These are phyloP conservation scores for Diarsia dahlii DNA, from an alignment of 2,888 invertebrate genomes.

Conservation along the genomic window DNA sequence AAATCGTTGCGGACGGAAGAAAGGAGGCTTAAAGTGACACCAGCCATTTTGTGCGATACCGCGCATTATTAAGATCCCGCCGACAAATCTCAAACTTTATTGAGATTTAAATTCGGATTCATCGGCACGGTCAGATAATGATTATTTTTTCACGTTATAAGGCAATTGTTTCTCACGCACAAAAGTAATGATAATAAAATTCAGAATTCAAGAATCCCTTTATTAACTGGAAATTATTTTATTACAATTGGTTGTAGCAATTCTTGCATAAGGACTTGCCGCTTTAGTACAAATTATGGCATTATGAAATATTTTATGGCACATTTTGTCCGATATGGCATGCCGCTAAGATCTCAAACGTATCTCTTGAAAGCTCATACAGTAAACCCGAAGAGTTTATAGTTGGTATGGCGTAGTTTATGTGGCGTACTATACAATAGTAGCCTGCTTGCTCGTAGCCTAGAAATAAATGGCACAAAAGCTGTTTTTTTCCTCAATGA, in stretches of 20 bases:
- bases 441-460: slow-evolving; percentile 37
- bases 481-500: slow-evolving; percentile 56
- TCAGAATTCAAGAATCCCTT: slow-evolving; percentile 25
- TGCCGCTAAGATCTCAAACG: slow-evolving; percentile 43
- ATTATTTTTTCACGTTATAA: slow-evolving; percentile 69
- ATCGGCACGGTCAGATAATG: slow-evolving; percentile 55
- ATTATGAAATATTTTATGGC: slow-evolving; percentile 40
- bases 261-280: slow-evolving; percentile 44
- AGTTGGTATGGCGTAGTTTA: slow-evolving; percentile 44
- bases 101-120: slow-evolving; percentile 80
- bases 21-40: slow-evolving; percentile 81
- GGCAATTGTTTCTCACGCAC: slow-evolving; percentile 66
- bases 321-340: slow-evolving; percentile 31
- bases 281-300: slow-evolving; percentile 42
- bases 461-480: slow-evolving; percentile 38
- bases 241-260: slow-evolving; percentile 34
- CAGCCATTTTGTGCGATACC: slow-evolving; percentile 73
- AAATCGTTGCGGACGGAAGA: slow-evolving; percentile 83
- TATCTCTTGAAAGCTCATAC: slow-evolving; percentile 44
- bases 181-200: slow-evolving; percentile 47
- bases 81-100: slow-evolving; percentile 83
- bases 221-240: slow-evolving; percentile 28
- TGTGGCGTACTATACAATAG: slow-evolving; percentile 48
- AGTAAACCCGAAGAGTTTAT: slow-evolving; percentile 54
- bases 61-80: slow-evolving; percentile 73